Conservation (phyloP, 2,113 vertebrate genomes). For the Heliornis fulica region DNA sequence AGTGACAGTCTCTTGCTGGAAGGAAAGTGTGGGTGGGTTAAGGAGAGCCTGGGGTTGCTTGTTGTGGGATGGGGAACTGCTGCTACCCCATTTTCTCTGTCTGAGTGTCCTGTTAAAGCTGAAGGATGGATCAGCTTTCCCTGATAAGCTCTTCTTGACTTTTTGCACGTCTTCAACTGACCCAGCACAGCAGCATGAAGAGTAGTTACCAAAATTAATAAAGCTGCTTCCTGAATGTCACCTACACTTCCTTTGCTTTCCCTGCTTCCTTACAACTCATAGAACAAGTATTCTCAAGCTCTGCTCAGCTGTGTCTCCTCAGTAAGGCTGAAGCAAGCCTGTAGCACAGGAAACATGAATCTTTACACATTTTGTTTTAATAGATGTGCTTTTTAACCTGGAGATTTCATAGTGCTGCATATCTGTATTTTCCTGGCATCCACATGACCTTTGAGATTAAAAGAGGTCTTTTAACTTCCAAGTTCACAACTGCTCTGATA, state of each 20-base stretch:
- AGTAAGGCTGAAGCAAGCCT: neutral
- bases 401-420: neutral
- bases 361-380: conserved; percentile 29
- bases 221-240: neutral
- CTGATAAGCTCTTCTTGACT: neutral
- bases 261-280: neutral
- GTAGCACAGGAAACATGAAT: neutral
- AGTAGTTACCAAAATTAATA: neutral
- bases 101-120: neutral
- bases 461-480: conserved; percentile 32
- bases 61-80: neutral
- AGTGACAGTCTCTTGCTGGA: neutral
- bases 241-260: neutral
- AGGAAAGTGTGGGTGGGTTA: neutral
- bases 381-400: conserved; percentile 1
- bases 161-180: neutral
- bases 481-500: conserved; percentile 57
- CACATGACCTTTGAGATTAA: conserved; percentile 44
- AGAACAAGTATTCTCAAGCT: neutral
- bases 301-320: neutral
- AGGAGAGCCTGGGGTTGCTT: neutral
- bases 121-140: neutral
- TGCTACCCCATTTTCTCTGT: neutral
- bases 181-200: neutral
- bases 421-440: conserved; percentile 21